Percentiles rank a stretch among this genome's conserved stretches.
These are phyloP conservation scores for Mionectes macconnelli DNA, from an alignment of 2,113 vertebrate genomes.

Conservation along the genomic window DNA sequence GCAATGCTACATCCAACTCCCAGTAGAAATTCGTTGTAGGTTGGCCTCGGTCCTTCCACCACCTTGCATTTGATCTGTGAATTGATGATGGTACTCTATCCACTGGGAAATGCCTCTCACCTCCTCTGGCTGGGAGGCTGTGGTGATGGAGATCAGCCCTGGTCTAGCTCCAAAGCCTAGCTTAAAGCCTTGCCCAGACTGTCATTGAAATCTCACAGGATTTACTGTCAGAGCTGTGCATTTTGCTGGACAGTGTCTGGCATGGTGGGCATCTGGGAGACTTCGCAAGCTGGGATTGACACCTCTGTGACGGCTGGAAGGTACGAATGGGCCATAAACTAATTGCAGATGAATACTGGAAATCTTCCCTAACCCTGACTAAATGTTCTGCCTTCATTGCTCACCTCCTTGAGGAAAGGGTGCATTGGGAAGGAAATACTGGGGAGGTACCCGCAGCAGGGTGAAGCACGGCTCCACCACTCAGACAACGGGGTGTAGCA, in stretches of 20 bases:
- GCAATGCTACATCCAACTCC: fast-evolving
- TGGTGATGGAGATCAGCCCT: not conserved
- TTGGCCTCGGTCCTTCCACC: fast-evolving
- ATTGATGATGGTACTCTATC: no score
- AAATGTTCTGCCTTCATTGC: not conserved
- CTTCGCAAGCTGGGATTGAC: not conserved
- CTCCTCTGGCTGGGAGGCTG: not conserved
- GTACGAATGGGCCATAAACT: not conserved
- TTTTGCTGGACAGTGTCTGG: not conserved
- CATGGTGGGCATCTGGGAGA: not conserved
- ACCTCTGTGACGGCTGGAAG: not conserved
- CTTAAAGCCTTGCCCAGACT: not conserved
- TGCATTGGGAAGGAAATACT: not conserved
- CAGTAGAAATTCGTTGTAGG: not conserved
- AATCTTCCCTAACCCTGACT: not conserved
- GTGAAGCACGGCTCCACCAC: not conserved
- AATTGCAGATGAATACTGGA: not conserved
- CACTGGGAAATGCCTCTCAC: not conserved
- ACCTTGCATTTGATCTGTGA: fast-evolving
- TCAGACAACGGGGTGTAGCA: not conserved
- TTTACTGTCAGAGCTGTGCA: not conserved
- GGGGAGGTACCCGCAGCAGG: not conserved
- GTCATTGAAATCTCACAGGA: not conserved
- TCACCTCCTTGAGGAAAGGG: not conserved
- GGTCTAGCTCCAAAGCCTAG: not conserved